phyloP scores from a whole-genome alignment of 2,113 vertebrate genomes.

The Eleginops maclovinus region DNA sequence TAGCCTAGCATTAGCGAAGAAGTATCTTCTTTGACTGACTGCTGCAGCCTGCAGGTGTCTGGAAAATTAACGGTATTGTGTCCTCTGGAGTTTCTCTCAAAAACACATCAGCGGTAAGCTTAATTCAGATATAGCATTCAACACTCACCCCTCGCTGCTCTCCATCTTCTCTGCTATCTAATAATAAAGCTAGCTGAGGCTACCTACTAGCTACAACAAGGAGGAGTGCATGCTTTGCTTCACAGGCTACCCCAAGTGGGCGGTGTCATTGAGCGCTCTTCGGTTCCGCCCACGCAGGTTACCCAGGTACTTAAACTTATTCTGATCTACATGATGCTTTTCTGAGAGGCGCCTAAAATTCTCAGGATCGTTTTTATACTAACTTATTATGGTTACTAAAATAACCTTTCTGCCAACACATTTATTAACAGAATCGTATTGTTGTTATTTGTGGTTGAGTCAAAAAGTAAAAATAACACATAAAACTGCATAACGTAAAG shows the following conservation, averaged over 20 bases:
- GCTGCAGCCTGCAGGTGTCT: not conserved
- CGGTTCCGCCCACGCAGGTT: constrained; percentile 15
- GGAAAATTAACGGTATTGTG: not conserved
- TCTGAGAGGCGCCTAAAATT: too few species aligned
- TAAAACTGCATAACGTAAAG: too few species aligned
- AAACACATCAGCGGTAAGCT: accelerated
- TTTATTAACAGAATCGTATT: too few species aligned
- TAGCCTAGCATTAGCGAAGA: constrained; percentile 61
- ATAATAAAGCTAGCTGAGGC: constrained; percentile 30
- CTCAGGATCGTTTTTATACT: too few species aligned
- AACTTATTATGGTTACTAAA: too few species aligned
- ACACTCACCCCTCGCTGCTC: constrained; percentile 65
- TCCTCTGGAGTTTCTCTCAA: not conserved
- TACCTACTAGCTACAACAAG: constrained; percentile 40
- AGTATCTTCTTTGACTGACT: not conserved
- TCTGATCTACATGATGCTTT: not conserved
- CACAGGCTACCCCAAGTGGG: constrained; percentile 21
- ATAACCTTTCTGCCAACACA: too few species aligned
- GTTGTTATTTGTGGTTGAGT: too few species aligned
- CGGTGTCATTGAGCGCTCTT: constrained; percentile 32
- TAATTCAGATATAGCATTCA: not conserved
- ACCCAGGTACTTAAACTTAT: not conserved
- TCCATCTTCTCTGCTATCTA: constrained; percentile 60
- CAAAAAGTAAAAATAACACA: too few species aligned
- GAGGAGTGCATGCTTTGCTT: not conserved